Base-by-base conservation (phyloP, 2,888 invertebrate genomes). In the Nysson spinosus region DNA sequence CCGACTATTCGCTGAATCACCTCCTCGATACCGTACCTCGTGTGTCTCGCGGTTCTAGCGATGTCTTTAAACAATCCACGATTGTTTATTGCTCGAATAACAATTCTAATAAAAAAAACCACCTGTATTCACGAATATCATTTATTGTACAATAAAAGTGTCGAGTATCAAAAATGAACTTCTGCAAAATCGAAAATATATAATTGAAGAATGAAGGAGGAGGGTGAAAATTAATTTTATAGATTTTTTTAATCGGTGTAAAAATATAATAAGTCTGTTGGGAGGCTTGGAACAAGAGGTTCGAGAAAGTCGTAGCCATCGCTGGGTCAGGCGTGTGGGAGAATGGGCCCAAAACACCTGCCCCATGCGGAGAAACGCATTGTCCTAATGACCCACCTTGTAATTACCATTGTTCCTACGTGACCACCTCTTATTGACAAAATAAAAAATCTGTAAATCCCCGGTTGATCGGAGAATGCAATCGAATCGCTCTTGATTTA, bases 1-100 rank as follows among this genome's bases (percentile, higher is more conserved):
- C 54, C 51, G 55, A 55, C 69, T 76, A 79, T 79, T 79, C 75
- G 81, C 79, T 80, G 82, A 82, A 80, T 81, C 81, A 82, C 71
- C 70, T 50, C 40, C 58, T 56, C 67, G 67, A 68, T 65, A 63
- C 76, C 67, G 69, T 71, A 57, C 70, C 66, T 64, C 69, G 68
- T 62, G 72, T 54, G 72, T 70, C 75, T 62, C 72, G 72, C 69
- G 66, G 63, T 44, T 47, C 28, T 50, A 73, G 75, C 66, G 69
- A 78, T 65, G 78, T 70, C 63, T 72, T 71, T 14, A 49, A 67
- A 44, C 47, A 32, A 9, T 44, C 34, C 47, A 12, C 19, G 19
- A 11, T 14, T n/a, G 4, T 14, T 12, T 14, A 40, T 17, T 17
- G 6, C 2, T n/a, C 32, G 24, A 24, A 7, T 9, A 2, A 7